Base-by-base conservation (phyloP, 1,140 invertebrate genomes). In the Macrobrachium rosenbergii region DNA sequence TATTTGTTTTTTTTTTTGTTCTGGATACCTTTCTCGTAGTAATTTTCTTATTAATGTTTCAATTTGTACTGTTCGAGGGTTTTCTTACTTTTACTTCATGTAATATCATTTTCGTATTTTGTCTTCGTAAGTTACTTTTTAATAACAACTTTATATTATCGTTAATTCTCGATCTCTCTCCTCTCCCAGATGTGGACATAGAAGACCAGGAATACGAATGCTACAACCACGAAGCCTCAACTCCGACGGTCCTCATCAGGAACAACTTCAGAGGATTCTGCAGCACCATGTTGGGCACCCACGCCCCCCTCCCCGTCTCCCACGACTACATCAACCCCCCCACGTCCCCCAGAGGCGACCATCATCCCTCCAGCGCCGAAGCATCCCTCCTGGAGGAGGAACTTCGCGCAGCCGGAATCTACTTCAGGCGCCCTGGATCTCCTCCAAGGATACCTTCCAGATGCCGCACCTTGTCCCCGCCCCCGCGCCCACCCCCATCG, bases 321-420 rank as follows among this genome's bases (percentile, higher is more conserved):
- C 83, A 14, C 19, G 77, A 37, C 79, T 37, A 58, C 79, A 62
- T 7, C 78, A 52, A 2, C 85, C 64, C n/a, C 79, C 83, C 23
- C 28, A 77, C 73, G 45, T 45, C 83, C 23, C 58, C 21, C 21
- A n/a, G n/a, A 45, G 60, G 14, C 21, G 58, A 28, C 60, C 77
- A 14, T 28, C 77, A 0, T 37, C 28, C 28, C 28, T 37, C 28
- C 28, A 37, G 28, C 28, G 28, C 28, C 28, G 28, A 37, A 37
- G 28, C 28, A 37, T 37, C 28, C 28, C 28, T 37, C 28, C 77
- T 88, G 52, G 88, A 88, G n/a, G 76, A 84, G 72, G 88, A 88
- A 23, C 83, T 88, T 19, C 59, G 79, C 14, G 88, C 88, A 14
- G 82, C 82, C 0, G 88, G 88, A 14, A 78, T 88, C 10, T 88